phyloP scores from a whole-genome alignment of 2,113 vertebrate species.

The Chaetorhynchus papuensis region DNA sequence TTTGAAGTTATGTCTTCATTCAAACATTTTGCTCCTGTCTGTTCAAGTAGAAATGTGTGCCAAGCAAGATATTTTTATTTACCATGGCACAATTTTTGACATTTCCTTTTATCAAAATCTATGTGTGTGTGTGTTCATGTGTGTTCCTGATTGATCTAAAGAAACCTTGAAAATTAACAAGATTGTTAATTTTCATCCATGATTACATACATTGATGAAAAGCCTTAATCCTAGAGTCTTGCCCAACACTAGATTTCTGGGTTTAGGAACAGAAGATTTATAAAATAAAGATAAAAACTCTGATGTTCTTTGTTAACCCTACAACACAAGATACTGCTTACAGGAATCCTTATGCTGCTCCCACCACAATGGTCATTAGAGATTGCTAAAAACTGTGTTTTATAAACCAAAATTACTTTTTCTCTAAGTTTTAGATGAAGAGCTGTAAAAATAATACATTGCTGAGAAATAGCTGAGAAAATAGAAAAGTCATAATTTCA shows the following conservation, averaged over 20 bases:
- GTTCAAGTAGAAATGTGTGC: not conserved
- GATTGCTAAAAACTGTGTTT: not conserved
- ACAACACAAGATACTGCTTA: not conserved
- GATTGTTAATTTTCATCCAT: no score
- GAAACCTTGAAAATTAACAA: not conserved
- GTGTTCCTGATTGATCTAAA: not conserved
- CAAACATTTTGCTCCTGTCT: not conserved
- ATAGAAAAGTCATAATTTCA: not conserved
- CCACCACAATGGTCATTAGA: not conserved
- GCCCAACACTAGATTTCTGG: not conserved
- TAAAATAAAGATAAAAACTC: not conserved
- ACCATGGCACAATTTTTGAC: rapidly evolving
- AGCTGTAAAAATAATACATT: not conserved
- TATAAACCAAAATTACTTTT: not conserved
- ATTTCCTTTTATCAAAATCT: not conserved
- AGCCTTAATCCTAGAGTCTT: not conserved
- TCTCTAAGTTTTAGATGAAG: not conserved
- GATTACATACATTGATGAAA: not conserved
- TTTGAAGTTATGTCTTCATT: not conserved
- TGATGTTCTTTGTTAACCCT: not conserved
- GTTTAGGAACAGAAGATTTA: not conserved
- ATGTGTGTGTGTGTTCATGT: rapidly evolving
- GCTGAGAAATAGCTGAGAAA: not conserved
- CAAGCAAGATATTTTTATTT: not conserved
- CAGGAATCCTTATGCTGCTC: not conserved